A percentile compares a stretch with the other conserved stretches of the same genome.
Conservation (phyloP, 2,888 invertebrate genomes). For the Antheraea assamensis region DNA sequence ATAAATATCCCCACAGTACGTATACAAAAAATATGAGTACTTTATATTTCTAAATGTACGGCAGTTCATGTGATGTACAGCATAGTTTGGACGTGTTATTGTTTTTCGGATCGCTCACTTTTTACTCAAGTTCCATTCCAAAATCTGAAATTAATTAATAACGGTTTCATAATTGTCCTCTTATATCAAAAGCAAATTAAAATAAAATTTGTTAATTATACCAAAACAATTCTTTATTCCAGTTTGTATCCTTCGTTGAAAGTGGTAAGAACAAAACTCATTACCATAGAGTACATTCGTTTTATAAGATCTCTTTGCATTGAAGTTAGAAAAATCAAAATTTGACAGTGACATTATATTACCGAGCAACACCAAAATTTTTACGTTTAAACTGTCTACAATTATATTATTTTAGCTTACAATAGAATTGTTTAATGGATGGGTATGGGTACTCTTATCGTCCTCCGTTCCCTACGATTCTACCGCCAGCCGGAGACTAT, state of each 20-base stretch:
- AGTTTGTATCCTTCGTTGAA: neutral
- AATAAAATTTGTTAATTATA: neutral
- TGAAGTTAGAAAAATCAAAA: neutral
- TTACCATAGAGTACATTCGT: neutral
- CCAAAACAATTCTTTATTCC: neutral
- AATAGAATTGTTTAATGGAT: slow-evolving; percentile 49
- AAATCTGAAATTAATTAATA: too few species aligned
- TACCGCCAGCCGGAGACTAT: slow-evolving; percentile 49
- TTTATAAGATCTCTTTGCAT: neutral
- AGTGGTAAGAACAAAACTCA: neutral
- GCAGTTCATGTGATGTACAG: too few species aligned
- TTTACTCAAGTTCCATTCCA: too few species aligned
- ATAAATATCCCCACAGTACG: too few species aligned
- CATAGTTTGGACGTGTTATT: too few species aligned
- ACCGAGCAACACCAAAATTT: slow-evolving; percentile 8
- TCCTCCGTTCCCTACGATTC: slow-evolving; percentile 49
- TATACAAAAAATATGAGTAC: too few species aligned
- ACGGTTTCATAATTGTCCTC: too few species aligned
- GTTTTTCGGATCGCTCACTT: too few species aligned
- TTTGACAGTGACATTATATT: neutral
- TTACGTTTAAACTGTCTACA: neutral
- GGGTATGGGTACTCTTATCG: slow-evolving; percentile 61
- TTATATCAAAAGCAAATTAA: too few species aligned
- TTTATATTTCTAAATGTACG: too few species aligned
- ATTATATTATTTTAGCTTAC: neutral